Evolutionary conservation across 2,113 vertebrate species (phyloP).

Genomic region (Panthera tigris): DNA sequence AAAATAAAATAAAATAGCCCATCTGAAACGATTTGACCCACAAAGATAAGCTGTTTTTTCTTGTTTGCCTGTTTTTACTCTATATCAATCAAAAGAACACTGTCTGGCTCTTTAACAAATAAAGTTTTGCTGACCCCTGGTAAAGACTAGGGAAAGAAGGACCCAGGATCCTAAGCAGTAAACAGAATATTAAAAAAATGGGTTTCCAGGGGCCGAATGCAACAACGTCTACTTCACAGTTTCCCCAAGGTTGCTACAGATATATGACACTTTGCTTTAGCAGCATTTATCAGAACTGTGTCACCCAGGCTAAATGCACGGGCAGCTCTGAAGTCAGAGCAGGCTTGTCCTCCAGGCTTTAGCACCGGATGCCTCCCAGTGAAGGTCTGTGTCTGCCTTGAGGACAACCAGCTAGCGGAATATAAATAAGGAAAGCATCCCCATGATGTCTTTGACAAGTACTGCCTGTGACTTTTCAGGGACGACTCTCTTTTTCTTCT

Average conservation of each 20-base stretch:
- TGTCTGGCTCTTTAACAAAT: not conserved
- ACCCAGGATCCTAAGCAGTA: not conserved
- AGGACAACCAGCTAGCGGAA: accelerated
- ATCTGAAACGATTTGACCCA: not conserved
- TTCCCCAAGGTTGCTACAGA: not conserved
- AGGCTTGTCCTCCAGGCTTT: not conserved
- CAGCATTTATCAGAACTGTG: not conserved
- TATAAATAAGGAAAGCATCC: not conserved
- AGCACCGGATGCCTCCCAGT: accelerated
- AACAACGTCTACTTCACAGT: not conserved
- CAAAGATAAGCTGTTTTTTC: not conserved
- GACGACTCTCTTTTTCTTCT: not conserved
- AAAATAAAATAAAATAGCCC: not conserved
- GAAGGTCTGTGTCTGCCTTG: not conserved
- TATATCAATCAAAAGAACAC: not conserved
- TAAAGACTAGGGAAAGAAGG: not conserved
- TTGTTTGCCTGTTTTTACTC: not conserved
- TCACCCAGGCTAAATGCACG: not conserved
- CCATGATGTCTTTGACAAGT: not conserved
- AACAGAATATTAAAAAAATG: not conserved
- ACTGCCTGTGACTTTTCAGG: not conserved
- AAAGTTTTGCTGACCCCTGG: not conserved
- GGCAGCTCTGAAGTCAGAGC: not conserved
- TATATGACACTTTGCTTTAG: not conserved
- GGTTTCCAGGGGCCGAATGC: not conserved